A percentile compares a stretch with the other conserved stretches of the same genome.
These are phyloP conservation scores for Synanthedon vespiformis DNA, from an alignment of 2,888 invertebrate species.

Conservation along the genomic window DNA sequence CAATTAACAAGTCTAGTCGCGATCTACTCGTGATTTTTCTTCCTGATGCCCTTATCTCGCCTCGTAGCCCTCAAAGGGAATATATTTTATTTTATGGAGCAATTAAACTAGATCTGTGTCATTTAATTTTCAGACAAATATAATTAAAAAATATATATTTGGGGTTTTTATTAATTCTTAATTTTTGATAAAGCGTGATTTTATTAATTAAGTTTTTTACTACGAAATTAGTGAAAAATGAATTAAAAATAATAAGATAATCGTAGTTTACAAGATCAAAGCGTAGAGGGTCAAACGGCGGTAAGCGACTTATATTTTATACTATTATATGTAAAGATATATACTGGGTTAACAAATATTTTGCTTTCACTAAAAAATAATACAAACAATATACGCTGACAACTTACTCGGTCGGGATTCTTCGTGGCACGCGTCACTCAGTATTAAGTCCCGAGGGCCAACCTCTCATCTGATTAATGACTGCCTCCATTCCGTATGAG, in stretches of 20 bases:
- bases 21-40: too few species aligned
- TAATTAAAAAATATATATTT: background rate
- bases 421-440: conserved; percentile 12
- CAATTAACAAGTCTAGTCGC: background rate
- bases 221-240: too few species aligned
- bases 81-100: background rate
- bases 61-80: background rate
- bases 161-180: too few species aligned
- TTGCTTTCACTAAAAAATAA: background rate
- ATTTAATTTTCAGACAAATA: background rate
- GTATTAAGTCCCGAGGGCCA: conserved; percentile 11
- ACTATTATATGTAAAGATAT: too few species aligned
- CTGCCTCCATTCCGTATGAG: conserved; percentile 10
- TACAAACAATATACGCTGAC: background rate
- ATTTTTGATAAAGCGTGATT: too few species aligned
- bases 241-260: too few species aligned
- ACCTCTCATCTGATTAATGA: conserved; percentile 18
- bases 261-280: too few species aligned
- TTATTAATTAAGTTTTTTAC: too few species aligned
- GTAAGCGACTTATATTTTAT: too few species aligned
- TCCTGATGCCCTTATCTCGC: background rate
- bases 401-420: background rate
- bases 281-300: too few species aligned
- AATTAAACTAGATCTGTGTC: background rate
- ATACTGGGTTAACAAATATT: too few species aligned